A percentile compares a stretch with the other conserved stretches of the same genome.
These are phyloP conservation scores for Hypercompe scribonia DNA, from an alignment of 2,888 invertebrate species.

Conservation along the genomic window DNA sequence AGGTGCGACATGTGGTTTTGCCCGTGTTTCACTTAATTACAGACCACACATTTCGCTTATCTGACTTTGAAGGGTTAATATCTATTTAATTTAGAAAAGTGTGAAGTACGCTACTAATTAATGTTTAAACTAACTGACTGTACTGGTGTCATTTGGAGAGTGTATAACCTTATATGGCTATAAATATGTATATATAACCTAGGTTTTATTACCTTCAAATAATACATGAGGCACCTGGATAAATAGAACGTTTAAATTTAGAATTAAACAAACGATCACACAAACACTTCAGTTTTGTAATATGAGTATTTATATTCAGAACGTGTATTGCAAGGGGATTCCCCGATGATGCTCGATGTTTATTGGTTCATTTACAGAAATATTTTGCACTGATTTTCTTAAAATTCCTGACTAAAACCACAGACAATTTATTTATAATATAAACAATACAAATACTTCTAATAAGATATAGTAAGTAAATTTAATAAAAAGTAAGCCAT, in stretches of 20 bases:
- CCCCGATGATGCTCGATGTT: constrained; percentile 5
- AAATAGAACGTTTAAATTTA: background rate
- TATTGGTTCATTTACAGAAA: constrained; percentile 5
- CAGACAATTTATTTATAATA: background rate
- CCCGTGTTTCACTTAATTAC: background rate
- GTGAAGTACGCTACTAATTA: background rate
- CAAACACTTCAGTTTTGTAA: background rate
- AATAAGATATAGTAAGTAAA: background rate
- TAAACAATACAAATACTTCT: background rate
- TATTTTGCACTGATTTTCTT: background rate
- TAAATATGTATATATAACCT: too few species aligned
- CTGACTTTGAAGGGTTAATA: background rate
- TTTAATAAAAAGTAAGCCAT: background rate
- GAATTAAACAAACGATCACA: background rate
- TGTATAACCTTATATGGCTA: too few species aligned
- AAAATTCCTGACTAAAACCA: constrained; percentile 9
- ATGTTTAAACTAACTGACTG: too few species aligned
- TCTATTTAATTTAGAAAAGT: background rate
- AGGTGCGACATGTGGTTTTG: background rate
- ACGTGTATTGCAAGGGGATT: constrained; percentile 7
- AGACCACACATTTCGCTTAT: too few species aligned
- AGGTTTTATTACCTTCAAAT: background rate
- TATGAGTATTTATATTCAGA: background rate
- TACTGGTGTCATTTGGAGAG: too few species aligned
- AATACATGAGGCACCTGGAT: background rate